A percentile compares a stretch with the other conserved stretches of the same genome.
Conservation (phyloP, 2,888 invertebrate genomes). For the Saturnia japonica region DNA sequence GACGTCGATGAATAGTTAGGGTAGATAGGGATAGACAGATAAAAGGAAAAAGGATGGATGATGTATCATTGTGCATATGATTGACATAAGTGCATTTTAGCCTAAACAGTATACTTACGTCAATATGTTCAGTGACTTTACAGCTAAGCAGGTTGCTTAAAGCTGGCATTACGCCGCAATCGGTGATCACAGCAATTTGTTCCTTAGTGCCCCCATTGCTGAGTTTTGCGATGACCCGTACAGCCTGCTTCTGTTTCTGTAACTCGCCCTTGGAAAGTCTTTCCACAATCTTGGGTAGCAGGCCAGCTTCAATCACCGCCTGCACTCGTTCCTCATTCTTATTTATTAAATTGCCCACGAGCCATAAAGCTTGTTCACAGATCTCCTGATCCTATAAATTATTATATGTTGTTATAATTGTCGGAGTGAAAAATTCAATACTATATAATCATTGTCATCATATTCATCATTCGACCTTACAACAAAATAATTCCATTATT, state of each 20-base stretch:
- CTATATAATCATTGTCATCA: too few species aligned
- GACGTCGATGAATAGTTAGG: too few species aligned
- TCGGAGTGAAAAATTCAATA: not conserved
- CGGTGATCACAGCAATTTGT: constrained; percentile 94
- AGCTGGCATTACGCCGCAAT: constrained; percentile 95
- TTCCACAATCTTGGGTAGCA: constrained; percentile 96
- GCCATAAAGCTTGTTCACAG: constrained; percentile 92
- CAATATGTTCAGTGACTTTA: constrained; percentile 94
- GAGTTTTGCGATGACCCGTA: constrained; percentile 99
- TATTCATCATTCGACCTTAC: too few species aligned
- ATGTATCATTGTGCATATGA: too few species aligned
- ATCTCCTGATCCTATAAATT: constrained; percentile 94
- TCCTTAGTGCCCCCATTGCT: constrained; percentile 98
- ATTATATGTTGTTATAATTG: too few species aligned
- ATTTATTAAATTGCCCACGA: constrained; percentile 99
- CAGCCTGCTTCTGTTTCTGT: constrained; percentile 99
- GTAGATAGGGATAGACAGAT: too few species aligned
- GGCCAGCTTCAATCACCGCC: constrained; percentile 94
- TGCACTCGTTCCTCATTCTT: constrained; percentile 99
- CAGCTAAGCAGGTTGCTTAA: constrained; percentile 97
- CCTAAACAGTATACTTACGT: constrained; percentile 77
- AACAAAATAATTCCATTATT: too few species aligned
- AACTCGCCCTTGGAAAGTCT: constrained; percentile 96
- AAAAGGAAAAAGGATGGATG: too few species aligned
- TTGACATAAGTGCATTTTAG: too few species aligned